Percentiles rank a stretch among this genome's conserved stretches.
phyloP scores from a whole-genome alignment of 2,113 vertebrate species.

The Chascanopsetta lugubris region DNA sequence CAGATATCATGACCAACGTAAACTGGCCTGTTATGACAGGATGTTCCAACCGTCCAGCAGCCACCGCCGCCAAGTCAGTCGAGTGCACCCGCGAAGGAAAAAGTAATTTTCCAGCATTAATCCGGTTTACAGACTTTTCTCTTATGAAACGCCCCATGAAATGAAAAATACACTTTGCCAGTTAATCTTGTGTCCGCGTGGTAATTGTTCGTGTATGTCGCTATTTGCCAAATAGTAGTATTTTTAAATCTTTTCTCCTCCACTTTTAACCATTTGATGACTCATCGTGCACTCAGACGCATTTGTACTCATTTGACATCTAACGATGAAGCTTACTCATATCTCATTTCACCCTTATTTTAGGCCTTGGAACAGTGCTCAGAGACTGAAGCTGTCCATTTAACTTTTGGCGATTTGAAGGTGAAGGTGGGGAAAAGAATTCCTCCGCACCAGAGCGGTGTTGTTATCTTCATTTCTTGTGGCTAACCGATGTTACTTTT shows the following conservation, averaged over 20 bases:
- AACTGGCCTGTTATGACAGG: slow-evolving; percentile 19
- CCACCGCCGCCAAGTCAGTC: slow-evolving; percentile 20
- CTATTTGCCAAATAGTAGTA: background rate
- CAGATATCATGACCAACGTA: slow-evolving; percentile 9
- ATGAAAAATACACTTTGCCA: background rate
- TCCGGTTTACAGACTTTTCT: slow-evolving; percentile 17
- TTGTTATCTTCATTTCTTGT: too few relatives aligned
- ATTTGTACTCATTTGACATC: background rate
- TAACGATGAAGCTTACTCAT: background rate
- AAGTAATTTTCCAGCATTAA: slow-evolving; percentile 58
- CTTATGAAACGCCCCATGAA: slow-evolving; percentile 14
- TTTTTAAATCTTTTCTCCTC: background rate
- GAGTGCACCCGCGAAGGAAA: slow-evolving; percentile 32
- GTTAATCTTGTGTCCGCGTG: background rate
- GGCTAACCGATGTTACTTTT: too few relatives aligned
- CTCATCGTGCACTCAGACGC: background rate
- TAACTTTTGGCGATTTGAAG: too few relatives aligned
- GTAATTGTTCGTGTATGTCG: background rate
- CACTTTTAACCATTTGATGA: background rate
- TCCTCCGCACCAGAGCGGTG: too few relatives aligned
- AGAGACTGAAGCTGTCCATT: background rate
- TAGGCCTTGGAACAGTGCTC: too few relatives aligned
- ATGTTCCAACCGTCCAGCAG: slow-evolving; percentile 46
- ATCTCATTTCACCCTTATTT: background rate
- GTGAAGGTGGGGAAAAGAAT: too few relatives aligned